Evolutionary conservation across 92 coral and sea anemone genomes (phyloP), one percentile per base, ranked within the genome.

Genomic region (Parazoanthus swiftii): DNA sequence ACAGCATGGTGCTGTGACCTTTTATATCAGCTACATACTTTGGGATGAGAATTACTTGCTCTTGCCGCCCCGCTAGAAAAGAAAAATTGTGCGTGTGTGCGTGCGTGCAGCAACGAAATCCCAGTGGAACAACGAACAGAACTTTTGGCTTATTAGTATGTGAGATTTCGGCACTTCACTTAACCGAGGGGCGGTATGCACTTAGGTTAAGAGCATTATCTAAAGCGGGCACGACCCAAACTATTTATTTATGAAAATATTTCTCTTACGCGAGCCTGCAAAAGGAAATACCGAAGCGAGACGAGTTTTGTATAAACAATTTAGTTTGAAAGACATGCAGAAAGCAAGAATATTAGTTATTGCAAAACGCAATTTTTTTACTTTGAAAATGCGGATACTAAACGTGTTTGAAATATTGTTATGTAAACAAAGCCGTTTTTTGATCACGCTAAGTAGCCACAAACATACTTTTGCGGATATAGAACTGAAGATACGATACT

Each of bases 191-290:
- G 36, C 58, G 86, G 58, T 63, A 15, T n/a, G 54, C 43, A 38
- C 86, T 82, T 59, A 65, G 42, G 59, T 56, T 80, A 80, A 82
- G 86, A 37, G 86, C 76, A 8, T 68, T 82, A 63, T 44, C 44
- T 42, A 67, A 37, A 37, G 26, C 71, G 33, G 75, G 66, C 54
- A 3, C 79, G 21, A 23, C 70, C 25, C 70, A 76, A 42, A 76
- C 48, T 74, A n/a, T 76, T 13, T 76, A n/a, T 38, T 76, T 37
- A 76, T 37, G 54, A 76, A 21, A 76, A 76, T 44, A 18, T 76
- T 72, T 72, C 16, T 42, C 25, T 37, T 23, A 76, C 9, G 20
- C 23, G 50, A 39, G 80, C 9, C 54, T 42, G 9, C 20, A 39
- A 21, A 76, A 37, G 10, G 48, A 76, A 20, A 38, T 37, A 18